Conservation (phyloP, 2,797 vertebrate species). For the Pogoniulus pusillus region DNA sequence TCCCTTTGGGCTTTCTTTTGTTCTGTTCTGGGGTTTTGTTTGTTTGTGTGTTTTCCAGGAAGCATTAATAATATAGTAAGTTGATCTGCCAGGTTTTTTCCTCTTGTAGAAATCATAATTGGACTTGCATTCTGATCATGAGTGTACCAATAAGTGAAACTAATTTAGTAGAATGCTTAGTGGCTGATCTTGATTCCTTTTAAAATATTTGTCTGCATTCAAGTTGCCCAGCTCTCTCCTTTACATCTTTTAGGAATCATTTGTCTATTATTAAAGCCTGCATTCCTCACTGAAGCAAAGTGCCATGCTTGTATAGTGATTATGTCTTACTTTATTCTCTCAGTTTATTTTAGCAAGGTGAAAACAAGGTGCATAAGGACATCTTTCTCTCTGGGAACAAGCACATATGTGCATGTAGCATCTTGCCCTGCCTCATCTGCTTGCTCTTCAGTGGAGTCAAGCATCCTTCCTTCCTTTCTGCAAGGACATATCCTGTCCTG, state of each 20-base stretch:
- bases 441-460: not conserved
- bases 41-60: not conserved
- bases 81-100: not conserved
- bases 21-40: not conserved
- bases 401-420: rapidly evolving
- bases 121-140: not conserved
- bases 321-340: not conserved
- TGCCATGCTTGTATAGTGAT: not conserved
- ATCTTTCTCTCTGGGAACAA: not conserved
- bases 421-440: not conserved
- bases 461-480: not conserved
- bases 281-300: not conserved
- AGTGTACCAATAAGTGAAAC: not conserved
- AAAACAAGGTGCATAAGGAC: rapidly evolving
- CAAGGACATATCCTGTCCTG: not conserved
- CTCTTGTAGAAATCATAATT: not conserved
- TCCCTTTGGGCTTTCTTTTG: not conserved
- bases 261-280: not conserved
- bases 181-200: not conserved
- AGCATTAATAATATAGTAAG: not conserved
- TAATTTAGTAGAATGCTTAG: not conserved
- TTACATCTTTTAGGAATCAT: not conserved
- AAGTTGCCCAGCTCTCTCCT: not conserved
- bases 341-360: not conserved
- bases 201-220: not conserved